These are phyloP conservation scores for Nebria brevicollis DNA, from an alignment of 2,888 invertebrate genomes.

Conservation along the genomic window DNA sequence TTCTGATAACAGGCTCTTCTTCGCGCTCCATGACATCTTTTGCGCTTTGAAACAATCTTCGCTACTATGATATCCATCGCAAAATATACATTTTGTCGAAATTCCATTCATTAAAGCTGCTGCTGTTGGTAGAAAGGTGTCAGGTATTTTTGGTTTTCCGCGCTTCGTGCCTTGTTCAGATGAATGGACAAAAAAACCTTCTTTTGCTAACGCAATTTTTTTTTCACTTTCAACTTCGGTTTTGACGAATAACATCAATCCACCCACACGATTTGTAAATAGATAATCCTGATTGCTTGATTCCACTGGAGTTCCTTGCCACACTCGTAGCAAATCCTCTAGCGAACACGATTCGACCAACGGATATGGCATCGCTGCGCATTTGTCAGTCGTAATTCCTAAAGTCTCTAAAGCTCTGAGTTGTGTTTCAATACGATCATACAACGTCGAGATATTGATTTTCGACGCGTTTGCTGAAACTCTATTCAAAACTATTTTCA, in stretches of 20 bases:
- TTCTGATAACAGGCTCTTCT: no score
- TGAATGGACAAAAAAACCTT: no score
- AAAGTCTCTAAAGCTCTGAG: no score
- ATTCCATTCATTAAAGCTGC: constrained; percentile 50
- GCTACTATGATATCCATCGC: neutral
- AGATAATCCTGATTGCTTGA: constrained; percentile 52
- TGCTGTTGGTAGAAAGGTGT: constrained; percentile 44
- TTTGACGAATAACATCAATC: no score
- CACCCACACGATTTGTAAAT: constrained; percentile 50
- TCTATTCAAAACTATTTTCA: constrained; percentile 53
- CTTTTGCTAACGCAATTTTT: no score
- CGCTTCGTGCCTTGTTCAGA: constrained; percentile 53
- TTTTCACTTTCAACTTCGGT: no score
- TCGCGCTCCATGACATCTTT: no score
- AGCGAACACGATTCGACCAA: no score
- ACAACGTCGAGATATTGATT: constrained; percentile 47
- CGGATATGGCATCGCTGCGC: no score
- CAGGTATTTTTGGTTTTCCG: constrained; percentile 48
- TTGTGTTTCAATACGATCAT: constrained; percentile 52
- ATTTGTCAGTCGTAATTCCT: no score
- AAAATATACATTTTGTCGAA: constrained; percentile 45
- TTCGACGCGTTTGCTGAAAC: constrained; percentile 21
- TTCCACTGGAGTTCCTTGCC: constrained; percentile 48
- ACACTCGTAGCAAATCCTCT: no score
- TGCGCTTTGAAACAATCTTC: no score